Conservation (phyloP, 2,113 vertebrate species). For the Semnopithecus entellus region DNA sequence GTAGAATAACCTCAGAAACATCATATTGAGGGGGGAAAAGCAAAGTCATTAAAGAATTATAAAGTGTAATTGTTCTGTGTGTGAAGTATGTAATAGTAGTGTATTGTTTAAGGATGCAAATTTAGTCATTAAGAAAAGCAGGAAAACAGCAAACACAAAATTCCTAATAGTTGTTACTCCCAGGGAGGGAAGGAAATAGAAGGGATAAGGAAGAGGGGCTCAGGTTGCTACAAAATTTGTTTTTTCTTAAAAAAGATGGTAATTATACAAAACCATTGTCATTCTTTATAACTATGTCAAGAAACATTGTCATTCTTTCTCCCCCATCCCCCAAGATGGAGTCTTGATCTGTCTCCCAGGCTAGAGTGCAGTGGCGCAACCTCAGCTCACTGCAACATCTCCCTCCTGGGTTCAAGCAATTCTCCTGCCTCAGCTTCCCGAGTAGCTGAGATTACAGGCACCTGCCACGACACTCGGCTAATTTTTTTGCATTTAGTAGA, state of each 20-base stretch:
- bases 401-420: too few relatives aligned
- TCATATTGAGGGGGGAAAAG: too few relatives aligned
- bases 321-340: too few relatives aligned
- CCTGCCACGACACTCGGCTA: too few relatives aligned
- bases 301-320: too few relatives aligned
- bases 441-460: too few relatives aligned
- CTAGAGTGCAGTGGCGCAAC: too few relatives aligned
- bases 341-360: too few relatives aligned
- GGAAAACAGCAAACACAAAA: background rate
- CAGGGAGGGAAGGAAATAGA: background rate
- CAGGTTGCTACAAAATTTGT: background rate
- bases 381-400: too few relatives aligned
- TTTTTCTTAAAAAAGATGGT: background rate
- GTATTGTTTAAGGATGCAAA: too few relatives aligned
- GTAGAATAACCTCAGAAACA: background rate
- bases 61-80: background rate
- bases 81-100: background rate
- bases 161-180: background rate
- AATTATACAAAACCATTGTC: background rate
- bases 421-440: too few relatives aligned
- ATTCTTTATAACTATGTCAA: background rate
- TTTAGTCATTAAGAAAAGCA: background rate
- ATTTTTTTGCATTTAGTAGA: too few relatives aligned
- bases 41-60: background rate
- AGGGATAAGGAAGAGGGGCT: background rate